Evolutionary conservation across 2,113 vertebrate genomes (phyloP), one percentile per base, ranked within the genome.

Genomic region (Melanostigma gelatinosum): DNA sequence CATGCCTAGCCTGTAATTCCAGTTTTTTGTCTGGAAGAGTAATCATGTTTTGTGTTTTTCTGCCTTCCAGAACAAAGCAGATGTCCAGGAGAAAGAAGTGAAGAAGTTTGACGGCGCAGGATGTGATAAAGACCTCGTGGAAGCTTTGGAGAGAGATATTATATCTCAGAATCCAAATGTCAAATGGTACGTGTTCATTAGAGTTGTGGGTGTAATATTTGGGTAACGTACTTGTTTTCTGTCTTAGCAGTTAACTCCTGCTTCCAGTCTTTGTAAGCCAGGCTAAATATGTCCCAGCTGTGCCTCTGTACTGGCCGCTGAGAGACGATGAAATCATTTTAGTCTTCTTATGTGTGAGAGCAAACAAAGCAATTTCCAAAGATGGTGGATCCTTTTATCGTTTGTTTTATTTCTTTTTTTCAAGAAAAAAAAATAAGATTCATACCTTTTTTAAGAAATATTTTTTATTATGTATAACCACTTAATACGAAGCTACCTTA

Each of bases 101-200:
- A 97, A 96, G 91, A 97, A 92, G 90, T 99, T 99, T 95, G 97
- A 99, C 67, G 93, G 97, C 63, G 94, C 96, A 36, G 97, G 97
- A 77, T 97, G 97, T 72, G 98, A 99, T 91, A 98, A 97, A 91
- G 97, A 99, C 85, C 95, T 99, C 24, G 96, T 99, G 82, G 98
- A 99, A 85, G 94, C 97, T 79, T 93, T 99, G 93, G 98, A 99
- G 92, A 96, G 97, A 94, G 98, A 99, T 87, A 99, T 99, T 6
- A 98, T 99, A 92, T 99, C 98, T 82, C 97, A 98, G 91, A 98
- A 99, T 90, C 98, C 97, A 68, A 99, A 97, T 71, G 93, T 99
- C 61, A 97, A 97, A 92, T 99, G 98, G 98, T 99, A 88, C 80
- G 96, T 87, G 20, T 57, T 62, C 7, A 48, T 58, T 8, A 55